A percentile compares a stretch with the other conserved stretches of the same genome.
Evolutionary conservation across 2,888 invertebrate species (phyloP).

Genomic region (Meandrusa payeni): DNA sequence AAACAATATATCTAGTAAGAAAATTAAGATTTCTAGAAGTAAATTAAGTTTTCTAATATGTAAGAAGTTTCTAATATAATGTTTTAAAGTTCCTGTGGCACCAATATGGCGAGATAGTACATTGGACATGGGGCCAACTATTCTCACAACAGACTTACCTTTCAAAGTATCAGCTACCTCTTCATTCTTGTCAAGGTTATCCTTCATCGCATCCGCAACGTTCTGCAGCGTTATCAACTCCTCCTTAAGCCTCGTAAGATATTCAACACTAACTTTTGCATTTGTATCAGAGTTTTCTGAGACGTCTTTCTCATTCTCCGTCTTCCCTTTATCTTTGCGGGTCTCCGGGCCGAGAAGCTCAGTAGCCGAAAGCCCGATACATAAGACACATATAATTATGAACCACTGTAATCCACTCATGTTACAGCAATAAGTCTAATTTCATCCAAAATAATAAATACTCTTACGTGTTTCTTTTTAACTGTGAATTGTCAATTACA

Average conservation of each 20-base stretch:
- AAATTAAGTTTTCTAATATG: no score
- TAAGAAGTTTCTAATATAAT: no score
- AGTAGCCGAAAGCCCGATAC: conserved; percentile 47
- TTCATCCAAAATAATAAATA: conserved; percentile 3
- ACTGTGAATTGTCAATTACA: conserved; percentile 16
- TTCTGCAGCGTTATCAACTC: conserved; percentile 38
- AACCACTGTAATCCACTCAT: conserved; percentile 53
- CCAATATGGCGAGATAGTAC: no score
- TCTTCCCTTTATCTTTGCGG: conserved; percentile 43
- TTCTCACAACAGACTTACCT: no score
- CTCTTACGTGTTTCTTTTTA: conserved; percentile 61
- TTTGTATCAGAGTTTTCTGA: conserved; percentile 35
- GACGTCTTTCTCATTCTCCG: conserved; percentile 46
- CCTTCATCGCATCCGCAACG: conserved; percentile 35
- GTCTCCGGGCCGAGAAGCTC: conserved; percentile 61
- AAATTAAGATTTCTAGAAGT: no score
- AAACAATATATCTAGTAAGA: no score
- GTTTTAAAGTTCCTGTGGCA: no score
- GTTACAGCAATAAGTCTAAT: conserved; percentile 26
- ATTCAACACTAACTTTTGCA: conserved; percentile 39
- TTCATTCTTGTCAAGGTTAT: conserved; percentile 27
- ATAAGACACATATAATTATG: conserved; percentile 50
- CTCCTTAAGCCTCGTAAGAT: conserved; percentile 45
- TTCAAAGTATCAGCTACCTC: conserved; percentile 13
- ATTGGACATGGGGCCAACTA: no score